phyloP scores from a whole-genome alignment of 30 jellyfish, hydroid and myxozoan genomes.

The Aurelia sp. region DNA sequence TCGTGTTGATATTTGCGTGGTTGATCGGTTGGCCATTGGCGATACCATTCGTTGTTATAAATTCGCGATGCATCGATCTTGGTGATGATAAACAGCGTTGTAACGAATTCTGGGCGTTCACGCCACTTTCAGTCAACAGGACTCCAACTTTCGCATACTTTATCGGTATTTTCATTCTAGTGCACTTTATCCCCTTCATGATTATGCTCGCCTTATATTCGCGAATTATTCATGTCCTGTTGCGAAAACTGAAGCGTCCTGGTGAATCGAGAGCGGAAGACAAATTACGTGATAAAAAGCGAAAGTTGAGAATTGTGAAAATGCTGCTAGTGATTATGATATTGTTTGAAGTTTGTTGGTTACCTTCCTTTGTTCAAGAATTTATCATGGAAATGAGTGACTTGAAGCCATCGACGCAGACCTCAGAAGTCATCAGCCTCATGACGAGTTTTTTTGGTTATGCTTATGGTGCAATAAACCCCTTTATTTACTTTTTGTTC shows the following conservation, averaged over 20 bases:
- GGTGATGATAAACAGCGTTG: neutral
- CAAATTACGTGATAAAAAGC: too few species aligned
- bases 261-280: too few species aligned
- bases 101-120: neutral
- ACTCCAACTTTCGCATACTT: too few species aligned
- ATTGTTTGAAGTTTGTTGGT: conserved; percentile 32
- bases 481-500: neutral
- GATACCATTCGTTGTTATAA: conserved; percentile 9
- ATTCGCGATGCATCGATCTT: neutral
- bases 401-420: neutral
- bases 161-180: too few species aligned
- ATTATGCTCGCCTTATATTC: too few species aligned
- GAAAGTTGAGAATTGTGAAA: conserved; percentile 13
- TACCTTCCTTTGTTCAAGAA: conserved; percentile 39
- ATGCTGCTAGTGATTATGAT: conserved; percentile 1
- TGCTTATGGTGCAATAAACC: conserved; percentile 19
- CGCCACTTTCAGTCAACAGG: too few species aligned
- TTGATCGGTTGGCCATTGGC: conserved; percentile 15
- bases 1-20: neutral
- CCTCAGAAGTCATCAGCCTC: neutral
- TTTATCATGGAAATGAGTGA: neutral
- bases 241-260: too few species aligned
- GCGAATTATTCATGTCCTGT: too few species aligned
- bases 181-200: too few species aligned
- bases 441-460: conserved; percentile 4